Conservation (phyloP, 2,888 invertebrate species). For the Thera britannica region DNA sequence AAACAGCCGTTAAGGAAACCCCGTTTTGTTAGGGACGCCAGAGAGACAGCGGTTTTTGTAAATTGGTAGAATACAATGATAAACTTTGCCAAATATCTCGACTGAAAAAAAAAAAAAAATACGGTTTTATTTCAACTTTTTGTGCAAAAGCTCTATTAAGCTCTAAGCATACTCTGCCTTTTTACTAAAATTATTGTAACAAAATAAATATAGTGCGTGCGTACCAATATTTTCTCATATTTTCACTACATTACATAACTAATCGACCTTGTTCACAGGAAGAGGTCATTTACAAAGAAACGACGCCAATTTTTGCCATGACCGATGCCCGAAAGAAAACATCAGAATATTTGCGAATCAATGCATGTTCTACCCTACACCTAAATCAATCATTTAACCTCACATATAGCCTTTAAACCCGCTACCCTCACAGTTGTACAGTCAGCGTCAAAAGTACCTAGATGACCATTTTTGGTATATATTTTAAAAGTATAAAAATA, state of each 20-base stretch:
- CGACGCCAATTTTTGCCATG: background rate
- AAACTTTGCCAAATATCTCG: background rate
- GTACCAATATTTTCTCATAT: too few relatives aligned
- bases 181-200: too few relatives aligned
- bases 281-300: too few relatives aligned
- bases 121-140: background rate
- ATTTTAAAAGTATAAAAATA: too few relatives aligned
- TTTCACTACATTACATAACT: background rate
- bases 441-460: too few relatives aligned
- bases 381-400: conserved; percentile 10
- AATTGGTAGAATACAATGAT: conserved; percentile 5
- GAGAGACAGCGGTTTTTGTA: conserved; percentile 3
- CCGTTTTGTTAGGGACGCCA: conserved; percentile 7
- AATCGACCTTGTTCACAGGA: too few relatives aligned
- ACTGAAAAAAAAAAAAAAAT: background rate
- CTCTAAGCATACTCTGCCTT: too few relatives aligned
- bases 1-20: conserved; percentile 20
- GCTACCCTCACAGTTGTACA: conserved; percentile 2
- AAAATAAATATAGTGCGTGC: too few relatives aligned
- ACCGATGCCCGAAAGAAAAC: background rate
- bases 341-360: background rate
- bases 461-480: too few relatives aligned
- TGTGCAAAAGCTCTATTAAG: background rate
- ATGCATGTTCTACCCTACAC: background rate
- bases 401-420: background rate